A percentile compares a stretch with the other conserved stretches of the same genome.
These are phyloP conservation scores for Pteruthius melanotis DNA, from an alignment of 2,113 vertebrate genomes.

Conservation along the genomic window DNA sequence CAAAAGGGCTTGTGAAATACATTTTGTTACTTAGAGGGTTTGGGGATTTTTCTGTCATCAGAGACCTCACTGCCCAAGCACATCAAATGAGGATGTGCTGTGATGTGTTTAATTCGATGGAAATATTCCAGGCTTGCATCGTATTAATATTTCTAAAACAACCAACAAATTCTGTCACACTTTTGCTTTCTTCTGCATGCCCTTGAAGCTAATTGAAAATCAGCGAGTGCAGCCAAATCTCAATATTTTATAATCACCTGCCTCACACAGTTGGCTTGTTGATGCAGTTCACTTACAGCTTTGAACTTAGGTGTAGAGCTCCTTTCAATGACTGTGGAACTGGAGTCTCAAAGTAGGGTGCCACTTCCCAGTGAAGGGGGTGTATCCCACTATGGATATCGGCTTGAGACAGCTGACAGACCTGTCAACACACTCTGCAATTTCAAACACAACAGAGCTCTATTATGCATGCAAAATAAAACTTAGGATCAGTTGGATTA, in stretches of 20 bases:
- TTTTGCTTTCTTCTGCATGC: slow-evolving; percentile 2
- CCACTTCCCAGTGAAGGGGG: background rate
- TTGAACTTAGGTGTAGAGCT: background rate
- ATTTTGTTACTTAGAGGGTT: background rate
- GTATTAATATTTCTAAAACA: slow-evolving; percentile 25
- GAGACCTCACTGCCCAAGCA: background rate
- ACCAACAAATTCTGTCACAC: slow-evolving; percentile 40
- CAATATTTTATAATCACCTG: slow-evolving; percentile 14
- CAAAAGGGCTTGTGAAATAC: background rate
- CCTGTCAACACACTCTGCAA: background rate
- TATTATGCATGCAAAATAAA: slow-evolving; percentile 32
- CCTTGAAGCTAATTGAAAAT: slow-evolving; percentile 65
- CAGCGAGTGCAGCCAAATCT: slow-evolving; percentile 19
- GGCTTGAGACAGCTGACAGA: background rate
- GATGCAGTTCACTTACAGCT: background rate
- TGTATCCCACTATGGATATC: background rate
- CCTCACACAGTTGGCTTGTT: slow-evolving; percentile 1
- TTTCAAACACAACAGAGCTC: slow-evolving; percentile 4
- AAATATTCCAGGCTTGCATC: background rate
- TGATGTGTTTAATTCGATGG: slow-evolving; percentile 11
- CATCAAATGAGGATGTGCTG: background rate
- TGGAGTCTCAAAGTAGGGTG: background rate
- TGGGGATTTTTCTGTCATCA: background rate
- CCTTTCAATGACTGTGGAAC: background rate
- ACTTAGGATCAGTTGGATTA: background rate